Conservation (phyloP, 2,113 vertebrate genomes). For the Acanthisitta chloris region DNA sequence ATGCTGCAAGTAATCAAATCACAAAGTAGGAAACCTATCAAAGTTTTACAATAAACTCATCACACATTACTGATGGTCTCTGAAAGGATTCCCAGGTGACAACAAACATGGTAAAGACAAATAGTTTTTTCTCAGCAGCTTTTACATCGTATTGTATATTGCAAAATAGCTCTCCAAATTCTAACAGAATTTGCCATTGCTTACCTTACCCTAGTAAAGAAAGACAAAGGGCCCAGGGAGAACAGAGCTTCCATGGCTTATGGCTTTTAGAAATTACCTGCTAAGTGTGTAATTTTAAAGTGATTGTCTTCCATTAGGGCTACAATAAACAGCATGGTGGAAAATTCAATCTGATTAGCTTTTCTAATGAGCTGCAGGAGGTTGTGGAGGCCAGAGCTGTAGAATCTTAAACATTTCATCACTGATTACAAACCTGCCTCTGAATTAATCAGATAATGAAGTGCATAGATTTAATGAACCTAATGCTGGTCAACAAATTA, state of each 20-base stretch:
- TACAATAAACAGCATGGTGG: conserved; percentile 63
- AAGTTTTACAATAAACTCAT: neutral
- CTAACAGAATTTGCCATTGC: neutral
- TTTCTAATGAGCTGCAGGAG: conserved; percentile 66
- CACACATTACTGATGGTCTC: neutral
- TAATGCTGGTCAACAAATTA: conserved; percentile 51
- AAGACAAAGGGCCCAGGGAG: neutral
- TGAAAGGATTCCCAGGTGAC: neutral
- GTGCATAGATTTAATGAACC: conserved; percentile 43
- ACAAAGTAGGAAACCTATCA: neutral
- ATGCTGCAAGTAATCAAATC: neutral
- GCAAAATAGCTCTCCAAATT: neutral
- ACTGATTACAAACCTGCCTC: conserved; percentile 55
- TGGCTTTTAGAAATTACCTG: conserved; percentile 52
- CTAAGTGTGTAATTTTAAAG: conserved; percentile 63
- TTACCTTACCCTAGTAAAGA: neutral
- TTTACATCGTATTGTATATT: neutral
- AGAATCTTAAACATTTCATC: conserved; percentile 60
- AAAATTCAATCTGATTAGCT: conserved; percentile 63
- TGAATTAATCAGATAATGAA: conserved; percentile 64
- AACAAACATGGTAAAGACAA: neutral
- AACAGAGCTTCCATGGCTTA: neutral
- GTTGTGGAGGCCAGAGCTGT: conserved; percentile 15
- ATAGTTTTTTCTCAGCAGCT: neutral
- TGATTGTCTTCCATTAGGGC: conserved; percentile 58